These are phyloP conservation scores for Cheilosia soror DNA, from an alignment of 2,888 invertebrate genomes.

Conservation along the genomic window DNA sequence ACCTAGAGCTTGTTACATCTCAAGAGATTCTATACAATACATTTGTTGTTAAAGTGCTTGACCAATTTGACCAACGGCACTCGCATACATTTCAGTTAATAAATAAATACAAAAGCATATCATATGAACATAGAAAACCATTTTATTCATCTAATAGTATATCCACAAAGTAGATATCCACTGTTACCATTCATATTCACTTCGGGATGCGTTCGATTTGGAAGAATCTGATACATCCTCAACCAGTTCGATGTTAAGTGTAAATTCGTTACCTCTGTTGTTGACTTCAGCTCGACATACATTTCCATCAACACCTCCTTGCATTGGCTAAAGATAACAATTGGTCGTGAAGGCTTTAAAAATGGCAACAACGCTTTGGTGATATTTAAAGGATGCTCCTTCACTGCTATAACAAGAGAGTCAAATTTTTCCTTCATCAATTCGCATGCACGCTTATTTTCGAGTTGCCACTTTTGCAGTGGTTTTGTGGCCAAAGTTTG, in stretches of 20 bases:
- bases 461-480: slow-evolving; percentile 87
- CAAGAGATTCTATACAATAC: no score
- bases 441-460: slow-evolving; percentile 88
- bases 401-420: slow-evolving; percentile 90
- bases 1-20: no score
- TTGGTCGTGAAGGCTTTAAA: slow-evolving; percentile 91
- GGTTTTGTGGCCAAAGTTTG: slow-evolving; percentile 59
- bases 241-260: slow-evolving; percentile 94
- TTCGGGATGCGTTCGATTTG: slow-evolving; percentile 96
- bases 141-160: slow-evolving; percentile 81
- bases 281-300: slow-evolving; percentile 90
- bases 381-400: slow-evolving; percentile 93
- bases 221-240: slow-evolving; percentile 94
- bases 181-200: slow-evolving; percentile 95
- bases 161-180: slow-evolving; percentile 93
- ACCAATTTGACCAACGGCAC: no score
- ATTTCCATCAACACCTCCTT: slow-evolving; percentile 94
- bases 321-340: slow-evolving; percentile 92
- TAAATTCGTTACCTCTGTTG: slow-evolving; percentile 89
- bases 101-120: no score
- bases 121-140: neutral
- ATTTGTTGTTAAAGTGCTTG: no score
- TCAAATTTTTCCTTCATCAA: slow-evolving; percentile 88
- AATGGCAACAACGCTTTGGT: slow-evolving; percentile 90
- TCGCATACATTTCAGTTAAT: neutral